Evolutionary conservation across 1,140 invertebrate species (phyloP).

Genomic region (Drosophila malerkotliana): DNA sequence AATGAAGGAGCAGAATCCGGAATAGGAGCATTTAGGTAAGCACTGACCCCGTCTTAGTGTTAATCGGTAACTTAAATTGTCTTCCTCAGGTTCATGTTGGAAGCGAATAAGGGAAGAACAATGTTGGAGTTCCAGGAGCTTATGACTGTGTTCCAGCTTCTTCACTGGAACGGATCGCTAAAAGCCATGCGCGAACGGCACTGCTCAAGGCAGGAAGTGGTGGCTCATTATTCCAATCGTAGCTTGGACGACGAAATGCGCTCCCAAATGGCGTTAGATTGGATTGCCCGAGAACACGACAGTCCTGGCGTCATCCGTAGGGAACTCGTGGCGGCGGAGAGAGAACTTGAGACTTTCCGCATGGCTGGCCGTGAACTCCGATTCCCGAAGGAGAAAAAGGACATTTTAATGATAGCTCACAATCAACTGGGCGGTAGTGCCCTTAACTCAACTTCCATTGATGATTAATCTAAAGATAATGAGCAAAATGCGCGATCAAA

Average conservation of each 20-base stretch:
- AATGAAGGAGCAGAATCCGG: conserved; percentile 93
- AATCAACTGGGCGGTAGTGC: conserved; percentile 88
- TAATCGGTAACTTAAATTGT: not conserved
- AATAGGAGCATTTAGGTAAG: conserved; percentile 93
- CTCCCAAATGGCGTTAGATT: conserved; percentile 97
- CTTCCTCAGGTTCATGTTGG: conserved; percentile 92
- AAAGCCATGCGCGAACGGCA: conserved; percentile 96
- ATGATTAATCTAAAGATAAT: conserved; percentile 56
- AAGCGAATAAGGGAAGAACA: conserved; percentile 95
- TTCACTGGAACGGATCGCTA: conserved; percentile 98
- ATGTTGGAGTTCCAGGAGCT: conserved; percentile 98
- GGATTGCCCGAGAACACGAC: conserved; percentile 96
- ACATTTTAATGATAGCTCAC: conserved; percentile 95
- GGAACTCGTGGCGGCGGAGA: conserved; percentile 92
- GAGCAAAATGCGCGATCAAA: conserved; percentile 12
- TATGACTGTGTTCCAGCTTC: conserved; percentile 97
- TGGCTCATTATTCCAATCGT: conserved; percentile 96
- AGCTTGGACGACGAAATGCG: conserved; percentile 97
- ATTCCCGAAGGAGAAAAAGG: conserved; percentile 97
- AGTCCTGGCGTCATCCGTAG: conserved; percentile 90
- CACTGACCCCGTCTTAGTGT: not conserved
- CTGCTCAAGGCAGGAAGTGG: conserved; percentile 96
- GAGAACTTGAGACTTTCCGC: conserved; percentile 95
- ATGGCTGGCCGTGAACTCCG: conserved; percentile 94
- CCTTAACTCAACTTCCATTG: conserved; percentile 83